These are phyloP conservation scores for Polyergus mexicanus DNA, from an alignment of 1,140 invertebrate genomes.

Conservation along the genomic window DNA sequence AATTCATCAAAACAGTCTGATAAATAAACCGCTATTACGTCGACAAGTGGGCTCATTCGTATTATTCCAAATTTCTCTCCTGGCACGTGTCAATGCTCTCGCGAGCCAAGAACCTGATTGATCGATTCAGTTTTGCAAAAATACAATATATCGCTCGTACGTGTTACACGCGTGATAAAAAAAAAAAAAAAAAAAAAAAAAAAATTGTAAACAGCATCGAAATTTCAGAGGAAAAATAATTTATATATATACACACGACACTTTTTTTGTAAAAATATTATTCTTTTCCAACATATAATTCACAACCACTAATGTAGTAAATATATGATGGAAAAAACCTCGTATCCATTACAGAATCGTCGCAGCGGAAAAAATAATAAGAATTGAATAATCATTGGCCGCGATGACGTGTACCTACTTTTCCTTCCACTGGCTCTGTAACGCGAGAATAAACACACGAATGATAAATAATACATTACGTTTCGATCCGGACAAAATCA, in stretches of 20 bases:
- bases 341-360: not conserved
- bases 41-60: constrained; percentile 54
- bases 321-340: not conserved
- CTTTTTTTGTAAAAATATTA: not conserved
- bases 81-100: constrained; percentile 69
- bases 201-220: not conserved
- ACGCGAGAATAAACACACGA: constrained; percentile 45
- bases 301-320: not conserved
- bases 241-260: too few relatives aligned
- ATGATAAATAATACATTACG: constrained; percentile 74
- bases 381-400: constrained; percentile 47
- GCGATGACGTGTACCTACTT: constrained; percentile 45
- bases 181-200: not conserved
- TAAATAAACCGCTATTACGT: constrained; percentile 51
- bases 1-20: constrained; percentile 63
- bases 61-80: constrained; percentile 61
- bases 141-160: not conserved
- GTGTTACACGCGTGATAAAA: not conserved
- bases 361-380: constrained; percentile 41
- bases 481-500: constrained; percentile 37
- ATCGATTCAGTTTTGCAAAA: constrained; percentile 21
- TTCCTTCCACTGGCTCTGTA: constrained; percentile 47
- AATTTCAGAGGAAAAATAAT: not conserved
- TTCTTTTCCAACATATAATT: not conserved
- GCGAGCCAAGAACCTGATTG: constrained; percentile 63